Evolutionary conservation across 2,888 invertebrate genomes (phyloP).

Genomic region (Cephus rjabovi): DNA sequence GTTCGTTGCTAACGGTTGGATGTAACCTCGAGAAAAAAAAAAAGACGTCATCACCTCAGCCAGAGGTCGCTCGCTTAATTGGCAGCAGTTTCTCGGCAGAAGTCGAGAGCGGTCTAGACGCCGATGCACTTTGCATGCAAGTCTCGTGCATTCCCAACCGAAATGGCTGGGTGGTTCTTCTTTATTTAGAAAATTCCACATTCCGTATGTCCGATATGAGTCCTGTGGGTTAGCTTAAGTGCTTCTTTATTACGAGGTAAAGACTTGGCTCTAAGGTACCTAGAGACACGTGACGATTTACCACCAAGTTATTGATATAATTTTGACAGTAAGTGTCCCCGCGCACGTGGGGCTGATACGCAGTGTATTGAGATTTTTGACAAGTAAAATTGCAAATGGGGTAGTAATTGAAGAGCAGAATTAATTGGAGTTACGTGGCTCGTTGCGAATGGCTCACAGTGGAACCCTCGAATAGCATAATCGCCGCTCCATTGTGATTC

Average conservation of each 20-base stretch:
- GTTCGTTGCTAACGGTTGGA: not conserved
- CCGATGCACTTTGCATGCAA: constrained; percentile 45
- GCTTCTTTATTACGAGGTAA: constrained; percentile 5
- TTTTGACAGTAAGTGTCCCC: not conserved
- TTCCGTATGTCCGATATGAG: constrained; percentile 38
- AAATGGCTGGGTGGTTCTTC: constrained; percentile 36
- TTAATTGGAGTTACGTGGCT: constrained; percentile 19
- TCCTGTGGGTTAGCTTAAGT: not conserved
- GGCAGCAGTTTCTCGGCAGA: not conserved
- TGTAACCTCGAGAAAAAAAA: not conserved
- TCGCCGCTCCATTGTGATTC: constrained; percentile 18
- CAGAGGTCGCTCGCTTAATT: not conserved
- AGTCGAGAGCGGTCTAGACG: constrained; percentile 2
- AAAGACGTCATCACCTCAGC: not conserved
- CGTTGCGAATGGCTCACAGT: not conserved
- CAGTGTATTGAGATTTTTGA: not conserved
- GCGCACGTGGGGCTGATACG: not conserved
- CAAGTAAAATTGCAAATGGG: not conserved
- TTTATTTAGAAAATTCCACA: constrained; percentile 59
- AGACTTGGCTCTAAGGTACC: not conserved
- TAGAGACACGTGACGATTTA: not conserved
- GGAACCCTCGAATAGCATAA: constrained; percentile 11
- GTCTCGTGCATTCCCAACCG: constrained; percentile 39
- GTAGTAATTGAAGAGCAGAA: not conserved
- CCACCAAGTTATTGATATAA: not conserved